A percentile compares a stretch with the other conserved stretches of the same genome.
Conservation (phyloP, 2,888 invertebrate genomes). For the Idaea biselata region DNA sequence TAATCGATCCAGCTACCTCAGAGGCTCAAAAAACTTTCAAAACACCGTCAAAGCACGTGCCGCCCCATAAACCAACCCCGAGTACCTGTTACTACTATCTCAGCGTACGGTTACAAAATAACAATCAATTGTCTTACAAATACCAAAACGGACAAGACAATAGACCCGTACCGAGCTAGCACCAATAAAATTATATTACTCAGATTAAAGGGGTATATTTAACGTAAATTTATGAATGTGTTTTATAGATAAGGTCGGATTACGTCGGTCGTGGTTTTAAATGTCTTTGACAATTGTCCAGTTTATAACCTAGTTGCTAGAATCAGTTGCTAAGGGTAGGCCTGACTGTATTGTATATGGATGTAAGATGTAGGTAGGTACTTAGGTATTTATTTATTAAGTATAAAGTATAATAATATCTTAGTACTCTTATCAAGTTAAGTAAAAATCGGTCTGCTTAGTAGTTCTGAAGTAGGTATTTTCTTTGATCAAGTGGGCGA, state of each 20-base stretch:
- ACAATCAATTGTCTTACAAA: conserved; percentile 7
- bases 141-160: conserved; percentile 24
- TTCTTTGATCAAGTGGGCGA: no score
- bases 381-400: background rate
- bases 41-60: conserved; percentile 4
- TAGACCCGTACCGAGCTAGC: conserved; percentile 19
- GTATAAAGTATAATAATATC: background rate
- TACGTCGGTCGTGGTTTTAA: conserved; percentile 5
- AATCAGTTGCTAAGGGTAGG: background rate
- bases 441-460: no score
- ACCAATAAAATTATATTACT: conserved; percentile 24
- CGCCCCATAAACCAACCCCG: background rate
- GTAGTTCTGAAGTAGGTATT: no score
- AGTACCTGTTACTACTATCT: background rate
- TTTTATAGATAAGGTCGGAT: conserved; percentile 17
- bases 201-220: conserved; percentile 9
- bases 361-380: background rate
- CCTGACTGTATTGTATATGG: background rate
- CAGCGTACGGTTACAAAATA: background rate
- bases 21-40: background rate
- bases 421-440: no score
- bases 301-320: background rate
- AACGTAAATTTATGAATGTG: conserved; percentile 22
- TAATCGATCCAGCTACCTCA: background rate
- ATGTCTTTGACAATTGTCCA: conserved; percentile 11